A percentile compares a stretch with the other conserved stretches of the same genome.
phyloP scores from a whole-genome alignment of 1,140 invertebrate species.

The Drosophila kepulauana region DNA sequence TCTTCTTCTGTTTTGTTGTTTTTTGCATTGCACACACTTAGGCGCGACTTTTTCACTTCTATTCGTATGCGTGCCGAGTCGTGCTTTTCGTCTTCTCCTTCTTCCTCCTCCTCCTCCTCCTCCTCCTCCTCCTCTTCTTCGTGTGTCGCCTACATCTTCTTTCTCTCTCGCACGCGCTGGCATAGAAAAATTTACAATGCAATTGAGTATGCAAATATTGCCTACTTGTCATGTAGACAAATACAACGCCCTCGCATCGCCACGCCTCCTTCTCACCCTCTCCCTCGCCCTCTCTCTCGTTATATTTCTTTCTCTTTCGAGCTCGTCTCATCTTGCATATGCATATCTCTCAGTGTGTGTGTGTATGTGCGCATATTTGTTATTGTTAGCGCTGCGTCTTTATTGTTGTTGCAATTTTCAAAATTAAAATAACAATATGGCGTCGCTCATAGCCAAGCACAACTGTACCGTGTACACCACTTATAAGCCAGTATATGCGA shows the following conservation, averaged over 20 bases:
- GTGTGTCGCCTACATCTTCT: conserved; percentile 8
- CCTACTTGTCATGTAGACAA: conserved; percentile 82
- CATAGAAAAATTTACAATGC: conserved; percentile 84
- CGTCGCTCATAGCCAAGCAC: conserved; percentile 30
- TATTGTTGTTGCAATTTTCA: conserved; percentile 80
- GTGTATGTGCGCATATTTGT: conserved; percentile 43
- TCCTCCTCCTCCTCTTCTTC: background rate
- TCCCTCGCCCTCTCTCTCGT: background rate
- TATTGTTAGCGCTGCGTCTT: conserved; percentile 62
- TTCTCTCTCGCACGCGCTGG: conserved; percentile 38
- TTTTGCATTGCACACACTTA: conserved; percentile 74
- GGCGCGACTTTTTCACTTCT: conserved; percentile 68
- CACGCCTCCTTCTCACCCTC: background rate
- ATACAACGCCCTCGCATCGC: conserved; percentile 48
- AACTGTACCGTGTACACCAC: conserved; percentile 45
- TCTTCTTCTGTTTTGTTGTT: background rate
- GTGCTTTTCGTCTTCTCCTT: conserved; percentile 9
- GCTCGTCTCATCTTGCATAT: conserved; percentile 38
- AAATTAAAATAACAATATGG: conserved; percentile 81
- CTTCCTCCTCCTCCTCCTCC: background rate
- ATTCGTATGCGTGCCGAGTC: conserved; percentile 43
- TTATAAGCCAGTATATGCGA: background rate
- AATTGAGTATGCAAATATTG: conserved; percentile 84
- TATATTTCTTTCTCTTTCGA: background rate
- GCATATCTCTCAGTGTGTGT: conserved; percentile 18